Evolutionary conservation across 2,113 vertebrate genomes (phyloP).

Genomic region (Galbula dea): DNA sequence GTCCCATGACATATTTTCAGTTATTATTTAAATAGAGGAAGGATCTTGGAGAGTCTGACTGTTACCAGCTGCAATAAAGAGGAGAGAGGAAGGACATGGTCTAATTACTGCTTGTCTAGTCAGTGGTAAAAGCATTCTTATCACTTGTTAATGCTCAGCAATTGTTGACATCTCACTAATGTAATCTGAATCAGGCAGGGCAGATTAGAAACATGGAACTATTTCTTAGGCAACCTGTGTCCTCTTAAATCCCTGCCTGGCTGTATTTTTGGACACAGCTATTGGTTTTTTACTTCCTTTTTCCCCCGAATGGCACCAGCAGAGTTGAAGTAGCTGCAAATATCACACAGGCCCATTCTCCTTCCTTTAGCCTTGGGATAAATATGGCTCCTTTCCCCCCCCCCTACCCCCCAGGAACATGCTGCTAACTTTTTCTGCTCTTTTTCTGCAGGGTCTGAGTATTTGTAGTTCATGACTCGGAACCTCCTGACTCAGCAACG

Average conservation of each 20-base stretch:
- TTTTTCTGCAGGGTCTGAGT: background rate
- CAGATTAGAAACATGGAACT: conserved; percentile 24
- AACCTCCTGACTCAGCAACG: background rate
- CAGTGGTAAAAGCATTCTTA: conserved; percentile 27
- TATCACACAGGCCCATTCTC: background rate
- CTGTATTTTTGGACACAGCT: conserved; percentile 3
- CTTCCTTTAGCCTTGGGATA: background rate
- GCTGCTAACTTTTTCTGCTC: background rate
- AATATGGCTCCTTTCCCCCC: background rate
- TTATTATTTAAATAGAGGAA: background rate
- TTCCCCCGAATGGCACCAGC: background rate
- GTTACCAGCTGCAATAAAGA: background rate
- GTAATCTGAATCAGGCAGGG: background rate
- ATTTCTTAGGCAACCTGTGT: conserved; percentile 24
- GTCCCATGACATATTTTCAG: conserved; percentile 7
- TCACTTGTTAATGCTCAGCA: conserved; percentile 24
- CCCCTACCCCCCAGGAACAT: background rate
- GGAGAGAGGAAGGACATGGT: background rate
- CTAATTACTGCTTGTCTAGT: conserved; percentile 25
- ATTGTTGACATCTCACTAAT: conserved; percentile 40
- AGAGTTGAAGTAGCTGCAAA: background rate
- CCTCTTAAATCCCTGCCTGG: conserved; percentile 4
- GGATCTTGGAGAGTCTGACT: background rate
- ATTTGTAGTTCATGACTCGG: background rate
- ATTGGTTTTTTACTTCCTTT: conserved; percentile 46